Evolutionary conservation across 2,797 vertebrate species (phyloP).

Genomic region (Rhincodon typus): DNA sequence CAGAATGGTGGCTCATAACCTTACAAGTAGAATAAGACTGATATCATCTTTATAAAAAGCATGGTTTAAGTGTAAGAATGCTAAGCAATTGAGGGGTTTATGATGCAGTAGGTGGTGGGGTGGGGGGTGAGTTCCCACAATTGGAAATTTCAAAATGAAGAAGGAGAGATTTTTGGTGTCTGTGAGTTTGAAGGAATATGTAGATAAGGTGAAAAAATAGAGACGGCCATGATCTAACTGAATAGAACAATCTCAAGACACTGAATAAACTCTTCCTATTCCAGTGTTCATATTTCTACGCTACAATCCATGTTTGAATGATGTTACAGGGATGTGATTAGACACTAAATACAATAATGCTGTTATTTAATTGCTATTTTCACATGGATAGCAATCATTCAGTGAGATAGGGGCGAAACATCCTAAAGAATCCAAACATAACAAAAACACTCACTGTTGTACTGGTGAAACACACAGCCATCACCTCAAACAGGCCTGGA

Average conservation of each 20-base stretch:
- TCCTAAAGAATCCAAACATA: background rate
- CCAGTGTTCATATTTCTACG: background rate
- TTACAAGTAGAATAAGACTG: background rate
- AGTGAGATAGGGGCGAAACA: background rate
- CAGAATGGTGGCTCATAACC: background rate
- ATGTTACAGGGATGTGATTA: background rate
- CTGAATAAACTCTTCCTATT: background rate
- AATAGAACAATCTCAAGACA: background rate
- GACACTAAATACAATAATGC: background rate
- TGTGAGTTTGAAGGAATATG: background rate
- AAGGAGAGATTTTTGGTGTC: background rate
- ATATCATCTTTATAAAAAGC: no score
- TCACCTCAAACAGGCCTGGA: background rate
- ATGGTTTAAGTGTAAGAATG: no score
- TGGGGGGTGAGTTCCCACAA: background rate
- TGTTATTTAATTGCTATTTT: background rate
- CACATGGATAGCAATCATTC: background rate
- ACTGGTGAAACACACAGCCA: background rate
- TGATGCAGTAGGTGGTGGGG: no score
- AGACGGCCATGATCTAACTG: background rate
- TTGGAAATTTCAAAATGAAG: background rate
- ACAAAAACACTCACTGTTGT: background rate
- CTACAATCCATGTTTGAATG: background rate
- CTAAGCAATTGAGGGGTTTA: no score
- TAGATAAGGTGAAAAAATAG: background rate